phyloP scores from a whole-genome alignment of 2,113 vertebrate genomes.

The Orientallactaga bullata region DNA sequence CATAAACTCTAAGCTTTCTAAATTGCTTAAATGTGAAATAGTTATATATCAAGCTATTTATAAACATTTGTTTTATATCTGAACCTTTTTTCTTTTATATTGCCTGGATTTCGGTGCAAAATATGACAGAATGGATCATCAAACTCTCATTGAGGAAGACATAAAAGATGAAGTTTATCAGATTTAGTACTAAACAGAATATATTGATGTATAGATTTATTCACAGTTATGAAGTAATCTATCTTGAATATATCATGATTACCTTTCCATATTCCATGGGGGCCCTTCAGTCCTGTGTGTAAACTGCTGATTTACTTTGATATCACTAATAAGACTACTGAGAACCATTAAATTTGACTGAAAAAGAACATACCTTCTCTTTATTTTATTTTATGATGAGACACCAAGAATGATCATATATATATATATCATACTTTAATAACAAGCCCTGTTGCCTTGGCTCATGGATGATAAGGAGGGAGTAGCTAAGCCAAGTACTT shows the following conservation, averaged over 20 bases:
- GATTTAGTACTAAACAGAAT: constrained; percentile 46
- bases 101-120: constrained; percentile 54
- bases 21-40: constrained; percentile 57
- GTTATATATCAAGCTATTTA: constrained; percentile 53
- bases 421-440: background rate
- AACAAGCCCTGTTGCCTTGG: background rate
- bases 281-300: constrained; percentile 53
- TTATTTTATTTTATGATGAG: constrained; percentile 58
- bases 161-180: constrained; percentile 64
- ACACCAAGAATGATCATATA: background rate
- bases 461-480: background rate
- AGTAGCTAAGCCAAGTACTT: background rate
- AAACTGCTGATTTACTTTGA: constrained; percentile 72
- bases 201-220: constrained; percentile 63
- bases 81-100: background rate
- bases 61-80: constrained; percentile 67
- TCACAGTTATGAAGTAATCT: constrained; percentile 54
- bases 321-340: constrained; percentile 47
- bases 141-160: constrained; percentile 65
- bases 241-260: constrained; percentile 71
- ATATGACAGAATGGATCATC: constrained; percentile 61
- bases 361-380: constrained; percentile 51
- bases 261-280: constrained; percentile 63
- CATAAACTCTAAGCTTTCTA: constrained; percentile 55
- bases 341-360: constrained; percentile 57